Evolutionary conservation across 2,888 invertebrate genomes (phyloP).

Genomic region (Onchidella celtica): DNA sequence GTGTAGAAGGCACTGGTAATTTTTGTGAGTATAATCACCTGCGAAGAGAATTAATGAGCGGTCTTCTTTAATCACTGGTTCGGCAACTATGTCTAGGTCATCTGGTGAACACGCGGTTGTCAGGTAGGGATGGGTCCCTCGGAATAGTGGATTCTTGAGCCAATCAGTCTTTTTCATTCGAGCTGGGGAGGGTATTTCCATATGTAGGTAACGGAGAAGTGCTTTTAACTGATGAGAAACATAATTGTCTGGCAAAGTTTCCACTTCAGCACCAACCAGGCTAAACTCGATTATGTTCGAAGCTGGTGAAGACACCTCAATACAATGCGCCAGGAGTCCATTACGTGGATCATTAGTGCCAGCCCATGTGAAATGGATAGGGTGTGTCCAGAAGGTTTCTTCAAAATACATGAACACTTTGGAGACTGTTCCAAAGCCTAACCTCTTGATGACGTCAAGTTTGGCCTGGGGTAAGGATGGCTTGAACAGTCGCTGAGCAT

Average conservation of each 20-base stretch:
- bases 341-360: neutral
- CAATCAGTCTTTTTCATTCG: neutral
- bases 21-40: conserved; percentile 23
- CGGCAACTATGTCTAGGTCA: neutral
- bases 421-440: conserved; percentile 22
- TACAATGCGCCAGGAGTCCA: neutral
- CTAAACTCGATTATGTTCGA: neutral
- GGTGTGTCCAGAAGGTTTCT: neutral
- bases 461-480: conserved; percentile 15
- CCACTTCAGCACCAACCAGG: neutral
- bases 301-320: neutral
- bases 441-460: neutral
- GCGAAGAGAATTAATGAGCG: conserved; percentile 23
- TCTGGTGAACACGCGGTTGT: neutral
- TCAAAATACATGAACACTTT: conserved; percentile 22
- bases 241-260: neutral
- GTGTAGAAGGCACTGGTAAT: conserved; percentile 16
- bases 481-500: neutral
- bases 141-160: neutral
- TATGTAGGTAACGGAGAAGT: neutral
- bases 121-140: conserved; percentile 31
- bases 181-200: neutral
- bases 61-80: neutral
- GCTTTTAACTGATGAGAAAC: neutral
- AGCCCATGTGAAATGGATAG: conserved; percentile 5